A percentile compares a stretch with the other conserved stretches of the same genome.
Conservation (phyloP, 2,888 invertebrate species). For the Nomada lathburiana region DNA sequence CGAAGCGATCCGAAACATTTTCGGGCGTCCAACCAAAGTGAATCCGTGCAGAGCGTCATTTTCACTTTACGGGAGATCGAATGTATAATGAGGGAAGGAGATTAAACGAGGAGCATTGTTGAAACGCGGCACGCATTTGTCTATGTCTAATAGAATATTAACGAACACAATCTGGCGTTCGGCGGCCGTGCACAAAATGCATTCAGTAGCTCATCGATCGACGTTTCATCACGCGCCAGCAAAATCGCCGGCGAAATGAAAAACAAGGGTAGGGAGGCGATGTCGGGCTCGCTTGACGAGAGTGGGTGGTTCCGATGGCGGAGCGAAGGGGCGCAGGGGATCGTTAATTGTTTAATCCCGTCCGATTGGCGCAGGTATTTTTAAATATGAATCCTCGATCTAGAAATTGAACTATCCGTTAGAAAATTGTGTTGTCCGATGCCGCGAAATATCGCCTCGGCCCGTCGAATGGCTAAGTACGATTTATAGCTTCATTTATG, state of each 20-base stretch:
- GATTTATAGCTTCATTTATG: conserved; percentile 62
- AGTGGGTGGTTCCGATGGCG: neutral
- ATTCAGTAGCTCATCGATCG: conserved; percentile 60
- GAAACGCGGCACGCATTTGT: conserved; percentile 69
- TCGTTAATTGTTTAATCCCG: conserved; percentile 62
- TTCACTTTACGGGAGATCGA: conserved; percentile 68
- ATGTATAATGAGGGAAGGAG: conserved; percentile 70
- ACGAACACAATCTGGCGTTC: conserved; percentile 58
- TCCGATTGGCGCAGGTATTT: conserved; percentile 58
- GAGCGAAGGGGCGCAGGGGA: neutral
- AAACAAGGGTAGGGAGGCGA: conserved; percentile 32
- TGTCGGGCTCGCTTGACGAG: neutral
- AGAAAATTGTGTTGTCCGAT: conserved; percentile 54
- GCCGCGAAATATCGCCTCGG: conserved; percentile 41
- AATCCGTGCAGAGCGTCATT: conserved; percentile 28
- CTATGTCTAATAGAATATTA: conserved; percentile 66
- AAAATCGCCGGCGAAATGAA: conserved; percentile 52
- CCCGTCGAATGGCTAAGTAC: conserved; percentile 38
- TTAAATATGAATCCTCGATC: conserved; percentile 64
- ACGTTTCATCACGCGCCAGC: conserved; percentile 55
- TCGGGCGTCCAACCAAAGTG: neutral
- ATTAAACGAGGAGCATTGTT: conserved; percentile 74
- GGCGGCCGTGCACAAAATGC: conserved; percentile 44
- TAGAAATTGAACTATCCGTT: conserved; percentile 52
- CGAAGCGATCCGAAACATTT: neutral